phyloP scores from a whole-genome alignment of 2,888 invertebrate species.

The Sepiola atlantica region DNA sequence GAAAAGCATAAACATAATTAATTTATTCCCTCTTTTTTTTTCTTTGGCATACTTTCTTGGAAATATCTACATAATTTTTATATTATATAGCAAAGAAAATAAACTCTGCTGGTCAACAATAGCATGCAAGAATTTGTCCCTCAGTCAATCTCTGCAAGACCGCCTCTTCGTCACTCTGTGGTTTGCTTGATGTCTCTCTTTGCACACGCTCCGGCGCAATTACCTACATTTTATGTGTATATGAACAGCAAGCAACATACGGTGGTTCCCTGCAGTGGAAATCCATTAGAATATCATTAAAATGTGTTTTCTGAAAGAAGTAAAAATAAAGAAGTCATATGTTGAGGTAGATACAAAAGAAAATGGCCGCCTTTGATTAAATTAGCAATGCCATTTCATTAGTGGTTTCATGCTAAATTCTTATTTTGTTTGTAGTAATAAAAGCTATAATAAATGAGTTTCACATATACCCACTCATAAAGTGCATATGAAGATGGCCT shows the following conservation, averaged over 20 bases:
- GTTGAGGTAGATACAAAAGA: background rate
- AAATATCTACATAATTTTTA: background rate
- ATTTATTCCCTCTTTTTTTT: background rate
- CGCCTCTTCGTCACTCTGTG: too few relatives aligned
- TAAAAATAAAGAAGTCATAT: background rate
- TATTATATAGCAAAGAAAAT: background rate
- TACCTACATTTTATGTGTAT: background rate
- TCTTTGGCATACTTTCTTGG: background rate
- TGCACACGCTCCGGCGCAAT: background rate
- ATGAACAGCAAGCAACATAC: constrained; percentile 32
- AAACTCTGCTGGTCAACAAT: background rate
- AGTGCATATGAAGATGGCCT: background rate
- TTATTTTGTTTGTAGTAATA: background rate
- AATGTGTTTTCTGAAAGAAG: background rate
- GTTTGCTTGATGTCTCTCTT: background rate
- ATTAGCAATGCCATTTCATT: constrained; percentile 21
- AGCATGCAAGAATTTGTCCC: constrained; percentile 2
- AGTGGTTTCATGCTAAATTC: background rate
- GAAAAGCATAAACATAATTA: background rate
- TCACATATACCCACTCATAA: background rate
- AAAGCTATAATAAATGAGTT: background rate
- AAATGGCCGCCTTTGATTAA: background rate
- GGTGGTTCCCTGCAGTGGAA: constrained; percentile 20
- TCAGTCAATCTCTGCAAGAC: background rate
- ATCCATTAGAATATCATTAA: constrained; percentile 22